phyloP scores from a whole-genome alignment of 2,797 vertebrate genomes.

The Meda fulgida region DNA sequence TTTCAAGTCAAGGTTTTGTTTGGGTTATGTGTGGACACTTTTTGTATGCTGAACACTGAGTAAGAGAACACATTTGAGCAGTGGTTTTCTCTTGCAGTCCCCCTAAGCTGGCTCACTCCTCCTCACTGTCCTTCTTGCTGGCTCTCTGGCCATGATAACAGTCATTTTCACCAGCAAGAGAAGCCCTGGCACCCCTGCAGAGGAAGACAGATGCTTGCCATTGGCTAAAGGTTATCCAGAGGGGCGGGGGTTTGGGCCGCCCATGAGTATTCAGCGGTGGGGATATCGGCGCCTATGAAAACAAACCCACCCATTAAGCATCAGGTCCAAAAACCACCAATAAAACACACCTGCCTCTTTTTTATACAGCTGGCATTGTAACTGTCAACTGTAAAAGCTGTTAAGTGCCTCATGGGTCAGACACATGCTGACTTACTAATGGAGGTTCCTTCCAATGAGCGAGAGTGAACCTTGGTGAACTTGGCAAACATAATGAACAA shows the following conservation, averaged over 20 bases:
- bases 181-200: constrained; percentile 51
- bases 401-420: constrained; percentile 30
- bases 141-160: constrained; percentile 53
- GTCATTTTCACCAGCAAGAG: constrained; percentile 57
- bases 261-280: neutral
- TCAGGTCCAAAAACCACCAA: constrained; percentile 20
- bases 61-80: neutral
- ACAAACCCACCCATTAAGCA: constrained; percentile 16
- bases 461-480: constrained; percentile 19
- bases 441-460: constrained; percentile 19
- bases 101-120: neutral
- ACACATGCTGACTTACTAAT: constrained; percentile 50
- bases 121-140: neutral
- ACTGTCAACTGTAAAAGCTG: constrained; percentile 44
- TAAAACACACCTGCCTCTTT: constrained; percentile 27
- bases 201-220: constrained; percentile 41
- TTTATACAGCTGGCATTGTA: constrained; percentile 27
- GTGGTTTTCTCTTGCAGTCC: constrained; percentile 18
- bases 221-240: constrained; percentile 54
- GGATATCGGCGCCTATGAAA: neutral
- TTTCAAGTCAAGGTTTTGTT: neutral
- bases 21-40: neutral
- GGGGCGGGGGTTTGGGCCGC: neutral
- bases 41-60: neutral
- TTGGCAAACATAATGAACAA: constrained; percentile 35